phyloP scores from a whole-genome alignment of 2,113 vertebrate genomes.

The Tupaia tana region DNA sequence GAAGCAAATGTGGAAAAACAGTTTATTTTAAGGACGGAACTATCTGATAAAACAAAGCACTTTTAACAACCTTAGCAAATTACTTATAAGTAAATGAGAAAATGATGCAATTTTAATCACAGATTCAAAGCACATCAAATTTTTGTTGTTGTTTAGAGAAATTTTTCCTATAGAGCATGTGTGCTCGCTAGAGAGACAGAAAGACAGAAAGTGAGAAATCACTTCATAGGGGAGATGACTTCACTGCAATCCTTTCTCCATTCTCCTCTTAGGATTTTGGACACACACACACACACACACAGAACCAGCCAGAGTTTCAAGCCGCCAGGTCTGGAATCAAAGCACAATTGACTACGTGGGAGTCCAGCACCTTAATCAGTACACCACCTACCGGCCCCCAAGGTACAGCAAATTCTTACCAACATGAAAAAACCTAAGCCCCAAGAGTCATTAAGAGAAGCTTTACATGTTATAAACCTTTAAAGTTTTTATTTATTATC shows the following conservation, averaged over 20 bases:
- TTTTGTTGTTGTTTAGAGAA: neutral
- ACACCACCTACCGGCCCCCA: neutral
- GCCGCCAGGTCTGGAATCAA: too few species aligned
- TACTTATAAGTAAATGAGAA: slow-evolving; percentile 2
- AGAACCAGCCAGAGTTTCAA: too few species aligned
- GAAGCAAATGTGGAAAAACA: neutral
- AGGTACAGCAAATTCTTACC: neutral
- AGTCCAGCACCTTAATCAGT: too few species aligned
- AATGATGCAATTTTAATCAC: neutral
- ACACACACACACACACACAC: too few species aligned
- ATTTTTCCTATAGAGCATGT: too few species aligned
- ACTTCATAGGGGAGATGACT: too few species aligned
- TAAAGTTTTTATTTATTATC: too few species aligned
- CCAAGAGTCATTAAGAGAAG: neutral
- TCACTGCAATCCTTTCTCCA: too few species aligned
- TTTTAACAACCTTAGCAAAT: neutral
- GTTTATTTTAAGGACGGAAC: neutral
- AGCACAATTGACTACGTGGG: too few species aligned
- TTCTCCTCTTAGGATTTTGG: too few species aligned
- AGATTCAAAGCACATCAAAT: neutral
- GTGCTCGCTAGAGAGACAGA: too few species aligned
- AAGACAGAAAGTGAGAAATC: too few species aligned
- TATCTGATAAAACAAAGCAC: neutral
- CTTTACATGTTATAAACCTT: neutral
- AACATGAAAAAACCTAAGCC: neutral